A percentile compares a stretch with the other conserved stretches of the same genome.
phyloP scores from a whole-genome alignment of 2,113 vertebrate species.

The Atractosteus spatula region DNA sequence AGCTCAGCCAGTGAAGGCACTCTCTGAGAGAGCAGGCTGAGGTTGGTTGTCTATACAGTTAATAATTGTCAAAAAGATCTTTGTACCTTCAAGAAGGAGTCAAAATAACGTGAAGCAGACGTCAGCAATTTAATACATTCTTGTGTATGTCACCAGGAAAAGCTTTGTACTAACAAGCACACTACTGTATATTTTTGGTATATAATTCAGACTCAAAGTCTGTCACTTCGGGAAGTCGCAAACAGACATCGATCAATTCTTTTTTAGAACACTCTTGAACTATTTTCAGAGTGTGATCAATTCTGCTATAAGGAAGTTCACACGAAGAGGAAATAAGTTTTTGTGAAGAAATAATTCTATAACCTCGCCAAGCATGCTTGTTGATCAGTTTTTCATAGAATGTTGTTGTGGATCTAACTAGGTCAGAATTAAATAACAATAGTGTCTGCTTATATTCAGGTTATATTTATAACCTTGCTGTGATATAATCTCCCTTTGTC shows the following conservation, averaged over 20 bases:
- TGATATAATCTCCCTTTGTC: neutral
- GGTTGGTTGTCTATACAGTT: too few relatives aligned
- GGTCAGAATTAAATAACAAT: slow-evolving; percentile 25
- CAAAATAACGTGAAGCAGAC: too few relatives aligned
- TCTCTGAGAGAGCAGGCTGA: too few relatives aligned
- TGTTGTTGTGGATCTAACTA: slow-evolving; percentile 26
- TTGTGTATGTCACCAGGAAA: too few relatives aligned
- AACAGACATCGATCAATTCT: neutral
- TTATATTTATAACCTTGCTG: neutral
- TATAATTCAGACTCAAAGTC: slow-evolving; percentile 8
- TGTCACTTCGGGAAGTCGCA: neutral
- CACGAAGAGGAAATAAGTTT: neutral
- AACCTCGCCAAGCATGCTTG: slow-evolving; percentile 20
- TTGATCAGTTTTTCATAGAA: slow-evolving; percentile 12
- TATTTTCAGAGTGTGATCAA: too few relatives aligned
- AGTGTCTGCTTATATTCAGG: neutral
- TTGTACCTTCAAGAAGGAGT: too few relatives aligned
- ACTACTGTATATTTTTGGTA: slow-evolving; percentile 15
- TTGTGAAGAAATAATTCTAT: slow-evolving; percentile 16
- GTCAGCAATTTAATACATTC: too few relatives aligned
- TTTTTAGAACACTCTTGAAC: neutral
- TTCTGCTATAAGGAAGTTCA: too few relatives aligned
- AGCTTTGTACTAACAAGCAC: too few relatives aligned
- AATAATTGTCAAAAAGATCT: too few relatives aligned
- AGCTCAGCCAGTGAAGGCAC: too few relatives aligned